Conservation (phyloP, 1,140 invertebrate species). For the Aplysia californica region DNA sequence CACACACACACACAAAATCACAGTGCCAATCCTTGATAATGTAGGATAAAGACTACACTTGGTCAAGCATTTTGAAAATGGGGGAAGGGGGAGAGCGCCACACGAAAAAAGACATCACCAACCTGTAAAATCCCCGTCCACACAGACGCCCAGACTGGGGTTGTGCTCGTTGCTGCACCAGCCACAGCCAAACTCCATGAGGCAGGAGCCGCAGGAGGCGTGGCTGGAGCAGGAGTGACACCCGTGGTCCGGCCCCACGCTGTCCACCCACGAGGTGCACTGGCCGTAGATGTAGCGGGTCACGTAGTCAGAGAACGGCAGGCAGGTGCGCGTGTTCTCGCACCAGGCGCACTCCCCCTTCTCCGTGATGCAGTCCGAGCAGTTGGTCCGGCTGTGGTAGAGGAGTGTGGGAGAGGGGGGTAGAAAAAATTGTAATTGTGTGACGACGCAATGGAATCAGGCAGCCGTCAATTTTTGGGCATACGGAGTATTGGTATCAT, state of each 20-base stretch:
- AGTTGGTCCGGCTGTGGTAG: slow-evolving; percentile 74
- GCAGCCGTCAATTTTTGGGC: no score
- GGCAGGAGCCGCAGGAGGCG: slow-evolving; percentile 82
- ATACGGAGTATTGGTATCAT: no score
- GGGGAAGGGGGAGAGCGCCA: no score
- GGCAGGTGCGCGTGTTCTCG: slow-evolving; percentile 88
- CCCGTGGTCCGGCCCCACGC: slow-evolving; percentile 39
- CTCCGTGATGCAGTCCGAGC: slow-evolving; percentile 85
- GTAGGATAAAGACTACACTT: no score
- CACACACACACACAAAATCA: no score
- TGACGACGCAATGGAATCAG: no score
- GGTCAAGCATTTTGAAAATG: no score
- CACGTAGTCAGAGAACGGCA: slow-evolving; percentile 94
- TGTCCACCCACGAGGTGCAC: slow-evolving; percentile 92
- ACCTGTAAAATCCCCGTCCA: slow-evolving; percentile 70
- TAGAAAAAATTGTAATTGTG: no score
- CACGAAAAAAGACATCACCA: no score
- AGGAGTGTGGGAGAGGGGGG: no score
- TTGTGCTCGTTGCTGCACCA: slow-evolving; percentile 93
- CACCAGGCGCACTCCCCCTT: slow-evolving; percentile 95
- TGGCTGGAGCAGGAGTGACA: slow-evolving; percentile 86
- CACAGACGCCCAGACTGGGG: slow-evolving; percentile 81
- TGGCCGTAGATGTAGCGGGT: slow-evolving; percentile 93
- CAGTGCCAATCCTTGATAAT: no score
- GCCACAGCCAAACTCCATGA: slow-evolving; percentile 87